Evolutionary conservation across 1,140 invertebrate genomes (phyloP).

Genomic region (Acromyrmex charruanus): DNA sequence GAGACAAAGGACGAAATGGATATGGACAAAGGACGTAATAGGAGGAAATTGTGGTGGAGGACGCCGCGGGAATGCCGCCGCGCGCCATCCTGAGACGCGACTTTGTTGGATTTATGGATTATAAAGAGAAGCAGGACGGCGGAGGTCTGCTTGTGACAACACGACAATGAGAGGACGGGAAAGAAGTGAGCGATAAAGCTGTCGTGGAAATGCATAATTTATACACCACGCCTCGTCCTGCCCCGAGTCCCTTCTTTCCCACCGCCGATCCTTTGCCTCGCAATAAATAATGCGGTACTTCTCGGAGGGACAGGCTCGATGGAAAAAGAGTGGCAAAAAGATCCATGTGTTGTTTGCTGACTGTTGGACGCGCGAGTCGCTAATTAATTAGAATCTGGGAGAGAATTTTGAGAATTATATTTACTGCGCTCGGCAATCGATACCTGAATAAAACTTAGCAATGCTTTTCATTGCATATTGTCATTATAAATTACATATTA

Average conservation of each 20-base stretch:
- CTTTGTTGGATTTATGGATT: constrained; percentile 85
- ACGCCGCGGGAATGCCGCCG: constrained; percentile 73
- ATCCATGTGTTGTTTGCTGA: constrained; percentile 49
- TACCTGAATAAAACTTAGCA: constrained; percentile 10
- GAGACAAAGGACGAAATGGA: constrained; percentile 81
- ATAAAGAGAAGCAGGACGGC: constrained; percentile 80
- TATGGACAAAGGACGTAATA: constrained; percentile 80
- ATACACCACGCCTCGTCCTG: constrained; percentile 78
- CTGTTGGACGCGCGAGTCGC: constrained; percentile 45
- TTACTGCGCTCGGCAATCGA: constrained; percentile 43
- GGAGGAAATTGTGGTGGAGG: constrained; percentile 67
- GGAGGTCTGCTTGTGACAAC: constrained; percentile 82
- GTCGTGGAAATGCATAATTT: constrained; percentile 84
- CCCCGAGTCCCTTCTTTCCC: constrained; percentile 55
- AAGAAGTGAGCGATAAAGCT: constrained; percentile 83
- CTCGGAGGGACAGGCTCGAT: constrained; percentile 51
- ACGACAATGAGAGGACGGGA: constrained; percentile 83
- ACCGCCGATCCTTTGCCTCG: constrained; percentile 71
- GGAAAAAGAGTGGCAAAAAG: constrained; percentile 44
- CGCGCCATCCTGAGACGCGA: constrained; percentile 76
- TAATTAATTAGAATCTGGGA: constrained; percentile 67
- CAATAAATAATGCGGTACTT: constrained; percentile 77
- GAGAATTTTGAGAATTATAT: constrained; percentile 61
- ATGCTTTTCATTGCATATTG: background rate
- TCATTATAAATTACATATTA: background rate